Conservation (phyloP, 2,113 vertebrate genomes). For the Sturnus vulgaris region DNA sequence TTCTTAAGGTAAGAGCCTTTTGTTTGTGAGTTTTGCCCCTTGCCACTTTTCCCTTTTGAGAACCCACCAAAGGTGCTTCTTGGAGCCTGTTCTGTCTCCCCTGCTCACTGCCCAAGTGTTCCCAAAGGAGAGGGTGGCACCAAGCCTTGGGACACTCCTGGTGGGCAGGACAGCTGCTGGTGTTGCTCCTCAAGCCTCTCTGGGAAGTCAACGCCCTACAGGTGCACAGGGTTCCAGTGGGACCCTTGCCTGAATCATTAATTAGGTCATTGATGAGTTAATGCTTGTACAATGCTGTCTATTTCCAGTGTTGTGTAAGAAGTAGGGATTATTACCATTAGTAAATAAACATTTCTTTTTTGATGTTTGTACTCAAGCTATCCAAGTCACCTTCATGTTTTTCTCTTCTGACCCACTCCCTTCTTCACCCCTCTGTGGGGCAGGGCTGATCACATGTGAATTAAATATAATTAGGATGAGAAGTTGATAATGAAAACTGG, state of each 20-base stretch:
- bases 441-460: not conserved
- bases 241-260: not conserved
- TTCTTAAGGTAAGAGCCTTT: not conserved
- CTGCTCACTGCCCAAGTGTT: not conserved
- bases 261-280: not conserved
- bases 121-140: accelerated
- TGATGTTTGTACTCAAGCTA: not conserved
- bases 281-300: not conserved
- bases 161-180: not conserved
- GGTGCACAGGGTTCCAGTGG: accelerated
- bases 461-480: not conserved
- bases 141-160: accelerated
- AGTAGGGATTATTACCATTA: not conserved
- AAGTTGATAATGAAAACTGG: not conserved
- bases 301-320: not conserved
- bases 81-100: not conserved
- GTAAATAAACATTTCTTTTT: not conserved
- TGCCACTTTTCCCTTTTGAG: not conserved
- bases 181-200: accelerated
- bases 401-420: not conserved
- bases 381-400: not conserved
- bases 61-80: not conserved
- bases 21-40: not conserved
- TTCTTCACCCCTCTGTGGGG: not conserved
- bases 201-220: accelerated